These are phyloP conservation scores for Hypercompe scribonia DNA, from an alignment of 2,888 invertebrate species.

Conservation along the genomic window DNA sequence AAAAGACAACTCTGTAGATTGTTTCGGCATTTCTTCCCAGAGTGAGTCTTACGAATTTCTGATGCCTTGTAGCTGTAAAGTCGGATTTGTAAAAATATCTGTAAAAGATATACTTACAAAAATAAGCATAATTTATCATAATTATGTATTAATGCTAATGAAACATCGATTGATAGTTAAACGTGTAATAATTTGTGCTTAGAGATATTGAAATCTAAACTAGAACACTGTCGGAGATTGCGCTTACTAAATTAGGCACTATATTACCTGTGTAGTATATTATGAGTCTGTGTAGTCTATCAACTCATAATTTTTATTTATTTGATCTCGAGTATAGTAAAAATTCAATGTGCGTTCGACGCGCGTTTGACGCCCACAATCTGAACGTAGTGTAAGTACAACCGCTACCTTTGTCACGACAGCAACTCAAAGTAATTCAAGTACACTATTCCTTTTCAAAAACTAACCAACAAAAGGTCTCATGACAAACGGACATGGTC, in stretches of 20 bases:
- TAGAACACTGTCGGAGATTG: not conserved
- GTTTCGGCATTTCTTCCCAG: too few relatives aligned
- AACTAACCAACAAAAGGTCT: conserved; percentile 10
- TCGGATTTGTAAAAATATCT: too few relatives aligned
- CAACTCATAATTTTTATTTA: too few relatives aligned
- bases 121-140: not conserved
- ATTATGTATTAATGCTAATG: not conserved
- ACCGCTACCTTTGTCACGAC: not conserved
- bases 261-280: too few relatives aligned
- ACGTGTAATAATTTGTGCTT: not conserved
- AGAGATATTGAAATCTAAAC: not conserved
- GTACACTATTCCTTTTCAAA: conserved; percentile 9
- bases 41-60: too few relatives aligned
- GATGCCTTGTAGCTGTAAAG: too few relatives aligned
- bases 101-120: not conserved
- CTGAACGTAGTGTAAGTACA: not conserved
- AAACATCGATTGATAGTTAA: not conserved
- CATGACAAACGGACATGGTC: conserved; percentile 19
- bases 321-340: too few relatives aligned
- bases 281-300: too few relatives aligned
- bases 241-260: not conserved
- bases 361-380: too few relatives aligned
- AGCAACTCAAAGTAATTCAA: not conserved
- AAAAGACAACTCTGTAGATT: too few relatives aligned
- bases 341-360: too few relatives aligned